These are phyloP conservation scores for Carposina sasakii DNA, from an alignment of 1,140 invertebrate species.

Conservation along the genomic window DNA sequence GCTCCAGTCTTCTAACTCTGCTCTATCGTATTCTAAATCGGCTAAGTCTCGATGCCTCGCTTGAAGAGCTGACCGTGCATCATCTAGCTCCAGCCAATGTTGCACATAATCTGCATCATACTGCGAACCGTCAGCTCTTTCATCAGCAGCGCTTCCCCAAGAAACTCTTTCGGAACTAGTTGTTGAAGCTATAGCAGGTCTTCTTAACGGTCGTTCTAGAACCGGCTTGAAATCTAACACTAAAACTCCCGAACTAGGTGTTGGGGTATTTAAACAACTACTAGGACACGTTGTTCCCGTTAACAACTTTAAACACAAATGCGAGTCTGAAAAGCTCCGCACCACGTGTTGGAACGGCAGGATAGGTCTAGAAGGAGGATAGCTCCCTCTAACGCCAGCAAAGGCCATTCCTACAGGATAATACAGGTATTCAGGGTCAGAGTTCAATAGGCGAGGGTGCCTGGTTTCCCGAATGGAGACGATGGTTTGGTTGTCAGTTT, in stretches of 20 bases:
- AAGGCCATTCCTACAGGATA: conserved; percentile 79
- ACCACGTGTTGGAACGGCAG: conserved; percentile 82
- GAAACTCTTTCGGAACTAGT: conserved; percentile 70
- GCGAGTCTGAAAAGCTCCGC: conserved; percentile 81
- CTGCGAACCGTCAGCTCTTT: conserved; percentile 74
- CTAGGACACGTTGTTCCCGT: conserved; percentile 69
- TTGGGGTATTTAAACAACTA: conserved; percentile 72
- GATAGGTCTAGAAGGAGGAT: conserved; percentile 77
- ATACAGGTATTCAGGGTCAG: conserved; percentile 78
- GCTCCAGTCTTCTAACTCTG: conserved; percentile 86
- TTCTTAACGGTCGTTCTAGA: conserved; percentile 56
- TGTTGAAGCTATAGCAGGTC: conserved; percentile 56
- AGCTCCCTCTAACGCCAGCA: conserved; percentile 79
- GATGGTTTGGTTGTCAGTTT: conserved; percentile 75
- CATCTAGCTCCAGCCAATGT: conserved; percentile 82
- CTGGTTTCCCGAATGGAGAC: conserved; percentile 70
- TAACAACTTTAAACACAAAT: conserved; percentile 79
- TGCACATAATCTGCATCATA: conserved; percentile 84
- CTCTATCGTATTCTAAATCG: conserved; percentile 81
- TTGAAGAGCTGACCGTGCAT: conserved; percentile 76
- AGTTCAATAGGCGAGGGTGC: conserved; percentile 65
- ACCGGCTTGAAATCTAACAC: conserved; percentile 71
- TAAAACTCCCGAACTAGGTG: conserved; percentile 74
- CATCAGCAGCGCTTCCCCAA: conserved; percentile 73
- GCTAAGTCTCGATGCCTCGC: conserved; percentile 79